A percentile compares a stretch with the other conserved stretches of the same genome.
These are phyloP conservation scores for Bursaphelenchus mucronatus DNA, from an alignment of 1,140 invertebrate genomes.

Conservation along the genomic window DNA sequence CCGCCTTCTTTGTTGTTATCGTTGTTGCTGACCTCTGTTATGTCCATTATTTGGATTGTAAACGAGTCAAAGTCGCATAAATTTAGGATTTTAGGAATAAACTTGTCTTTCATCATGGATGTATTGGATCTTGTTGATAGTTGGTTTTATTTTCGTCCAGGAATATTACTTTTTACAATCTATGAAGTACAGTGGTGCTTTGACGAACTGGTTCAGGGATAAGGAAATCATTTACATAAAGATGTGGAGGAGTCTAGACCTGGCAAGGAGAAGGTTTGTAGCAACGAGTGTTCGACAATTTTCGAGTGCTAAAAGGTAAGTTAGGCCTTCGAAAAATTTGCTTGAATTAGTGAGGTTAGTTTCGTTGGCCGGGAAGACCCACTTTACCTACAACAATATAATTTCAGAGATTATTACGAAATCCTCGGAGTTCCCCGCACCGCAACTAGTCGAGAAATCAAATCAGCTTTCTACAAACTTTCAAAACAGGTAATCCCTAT, in stretches of 20 bases:
- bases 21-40: not conserved
- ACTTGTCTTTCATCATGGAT: not conserved
- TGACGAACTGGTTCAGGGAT: too few relatives aligned
- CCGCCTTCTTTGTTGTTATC: not conserved
- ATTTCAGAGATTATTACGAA: conserved; percentile 9
- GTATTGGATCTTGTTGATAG: too few relatives aligned
- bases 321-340: too few relatives aligned
- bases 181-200: too few relatives aligned
- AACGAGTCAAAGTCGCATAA: conserved; percentile 8
- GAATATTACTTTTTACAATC: too few relatives aligned
- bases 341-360: too few relatives aligned
- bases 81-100: not conserved
- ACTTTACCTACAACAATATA: not conserved
- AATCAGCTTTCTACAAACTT: conserved; percentile 3
- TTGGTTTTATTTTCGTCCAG: too few relatives aligned
- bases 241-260: too few relatives aligned
- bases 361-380: not conserved
- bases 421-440: conserved; percentile 12
- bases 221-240: too few relatives aligned
- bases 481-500: conserved; percentile 3
- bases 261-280: too few relatives aligned
- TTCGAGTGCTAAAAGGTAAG: too few relatives aligned
- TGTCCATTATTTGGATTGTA: conserved; percentile 1
- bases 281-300: too few relatives aligned
- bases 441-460: conserved; percentile 4